phyloP scores from a whole-genome alignment of 2,797 vertebrate genomes.

The Spondyliosoma cantharus region DNA sequence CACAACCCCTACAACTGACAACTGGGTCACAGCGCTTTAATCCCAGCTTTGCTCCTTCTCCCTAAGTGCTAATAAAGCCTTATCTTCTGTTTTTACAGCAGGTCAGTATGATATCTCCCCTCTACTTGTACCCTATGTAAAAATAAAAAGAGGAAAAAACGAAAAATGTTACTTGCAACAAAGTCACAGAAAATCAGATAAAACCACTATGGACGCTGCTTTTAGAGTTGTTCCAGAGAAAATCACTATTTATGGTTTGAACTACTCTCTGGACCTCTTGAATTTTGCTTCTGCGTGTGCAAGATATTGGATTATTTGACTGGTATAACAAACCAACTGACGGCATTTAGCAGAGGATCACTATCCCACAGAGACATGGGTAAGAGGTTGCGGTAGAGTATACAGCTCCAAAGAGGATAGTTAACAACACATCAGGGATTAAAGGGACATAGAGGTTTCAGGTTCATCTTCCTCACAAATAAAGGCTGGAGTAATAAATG shows the following conservation, averaged over 20 bases:
- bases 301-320: constrained; percentile 12
- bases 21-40: constrained; percentile 45
- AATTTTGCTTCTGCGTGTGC: constrained; percentile 1
- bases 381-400: background rate
- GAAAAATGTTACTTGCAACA: constrained; percentile 8
- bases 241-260: background rate
- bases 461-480: constrained; percentile 42
- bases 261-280: constrained; percentile 1
- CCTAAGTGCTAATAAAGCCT: constrained; percentile 30
- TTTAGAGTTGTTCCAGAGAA: constrained; percentile 8
- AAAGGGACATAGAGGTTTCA: constrained; percentile 21
- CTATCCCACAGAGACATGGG: constrained; percentile 19
- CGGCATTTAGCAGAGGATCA: constrained; percentile 16
- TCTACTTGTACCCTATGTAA: background rate
- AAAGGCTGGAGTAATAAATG: constrained; percentile 29
- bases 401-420: constrained; percentile 14
- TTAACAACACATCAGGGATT: constrained; percentile 22
- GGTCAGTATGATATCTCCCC: background rate
- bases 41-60: constrained; percentile 25
- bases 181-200: background rate
- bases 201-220: constrained; percentile 1
- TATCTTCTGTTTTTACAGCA: constrained; percentile 11
- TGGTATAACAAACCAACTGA: constrained; percentile 21
- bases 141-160: background rate
- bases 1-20: constrained; percentile 46